Evolutionary conservation across 2,888 invertebrate species (phyloP).

Genomic region (Tiliacea citrago): DNA sequence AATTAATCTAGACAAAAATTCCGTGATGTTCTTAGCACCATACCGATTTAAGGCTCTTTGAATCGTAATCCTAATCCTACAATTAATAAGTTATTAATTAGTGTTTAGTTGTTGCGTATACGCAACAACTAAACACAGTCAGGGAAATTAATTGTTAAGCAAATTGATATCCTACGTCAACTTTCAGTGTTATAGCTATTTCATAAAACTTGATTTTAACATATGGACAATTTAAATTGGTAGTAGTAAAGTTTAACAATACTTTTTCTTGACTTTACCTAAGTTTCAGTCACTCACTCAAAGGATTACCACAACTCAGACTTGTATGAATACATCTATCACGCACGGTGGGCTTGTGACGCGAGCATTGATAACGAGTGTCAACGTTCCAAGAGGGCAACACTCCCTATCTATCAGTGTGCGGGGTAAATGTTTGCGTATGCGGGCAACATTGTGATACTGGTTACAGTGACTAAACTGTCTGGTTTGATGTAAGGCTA

Average conservation of each 20-base stretch:
- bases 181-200: not conserved
- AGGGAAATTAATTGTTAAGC: not conserved
- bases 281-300: not conserved
- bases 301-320: not conserved
- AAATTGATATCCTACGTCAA: not conserved
- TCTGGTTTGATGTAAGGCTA: constrained; percentile 11
- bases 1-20: not conserved
- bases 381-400: constrained; percentile 55
- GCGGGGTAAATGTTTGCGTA: constrained; percentile 31
- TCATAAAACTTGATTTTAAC: not conserved
- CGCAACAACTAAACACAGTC: not conserved
- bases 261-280: not conserved
- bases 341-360: constrained; percentile 24
- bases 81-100: too few relatives aligned
- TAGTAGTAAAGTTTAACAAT: not conserved
- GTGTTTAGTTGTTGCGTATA: too few relatives aligned
- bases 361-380: constrained; percentile 41
- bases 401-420: constrained; percentile 26
- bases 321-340: constrained; percentile 38
- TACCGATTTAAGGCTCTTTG: not conserved
- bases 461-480: constrained; percentile 18
- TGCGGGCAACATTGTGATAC: constrained; percentile 14
- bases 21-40: not conserved
- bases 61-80: too few relatives aligned
- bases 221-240: not conserved